A percentile compares a stretch with the other conserved stretches of the same genome.
Evolutionary conservation across 2,797 vertebrate species (phyloP).

Genomic region (Stomatorhinus walkeri): DNA sequence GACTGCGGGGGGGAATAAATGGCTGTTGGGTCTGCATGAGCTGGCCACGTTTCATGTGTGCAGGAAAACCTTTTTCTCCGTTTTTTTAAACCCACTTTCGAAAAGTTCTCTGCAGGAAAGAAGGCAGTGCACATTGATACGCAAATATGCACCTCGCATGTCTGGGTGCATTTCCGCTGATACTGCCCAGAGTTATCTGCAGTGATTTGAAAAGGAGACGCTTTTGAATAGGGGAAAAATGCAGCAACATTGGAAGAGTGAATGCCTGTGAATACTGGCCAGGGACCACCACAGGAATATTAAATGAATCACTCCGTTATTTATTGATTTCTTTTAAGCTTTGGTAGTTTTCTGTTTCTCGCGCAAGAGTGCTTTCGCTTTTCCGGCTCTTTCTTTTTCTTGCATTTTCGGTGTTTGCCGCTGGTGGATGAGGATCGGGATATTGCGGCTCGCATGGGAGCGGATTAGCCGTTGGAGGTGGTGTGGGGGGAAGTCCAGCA

Average conservation of each 20-base stretch:
- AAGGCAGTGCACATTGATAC: neutral
- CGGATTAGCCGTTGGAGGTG: neutral
- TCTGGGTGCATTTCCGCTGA: neutral
- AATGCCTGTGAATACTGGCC: neutral
- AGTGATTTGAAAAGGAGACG: neutral
- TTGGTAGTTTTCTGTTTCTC: neutral
- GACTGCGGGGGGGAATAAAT: neutral
- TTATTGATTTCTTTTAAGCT: slow-evolving; percentile 6
- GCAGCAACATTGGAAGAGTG: neutral
- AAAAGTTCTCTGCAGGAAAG: neutral
- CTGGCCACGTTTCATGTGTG: neutral
- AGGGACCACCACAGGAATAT: slow-evolving; percentile 4
- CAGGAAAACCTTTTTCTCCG: neutral
- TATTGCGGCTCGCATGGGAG: neutral
- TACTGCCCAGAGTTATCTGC: neutral
- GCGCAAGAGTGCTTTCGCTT: neutral
- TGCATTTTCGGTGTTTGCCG: neutral
- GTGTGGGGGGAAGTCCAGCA: neutral
- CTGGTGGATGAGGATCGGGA: neutral
- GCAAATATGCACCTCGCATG: neutral
- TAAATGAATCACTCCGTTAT: neutral
- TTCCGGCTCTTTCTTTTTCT: neutral
- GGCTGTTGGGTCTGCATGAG: neutral
- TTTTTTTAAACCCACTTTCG: neutral
- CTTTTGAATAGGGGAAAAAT: neutral